Conservation (phyloP, 2,797 vertebrate species). For the Australoheros facetus region DNA sequence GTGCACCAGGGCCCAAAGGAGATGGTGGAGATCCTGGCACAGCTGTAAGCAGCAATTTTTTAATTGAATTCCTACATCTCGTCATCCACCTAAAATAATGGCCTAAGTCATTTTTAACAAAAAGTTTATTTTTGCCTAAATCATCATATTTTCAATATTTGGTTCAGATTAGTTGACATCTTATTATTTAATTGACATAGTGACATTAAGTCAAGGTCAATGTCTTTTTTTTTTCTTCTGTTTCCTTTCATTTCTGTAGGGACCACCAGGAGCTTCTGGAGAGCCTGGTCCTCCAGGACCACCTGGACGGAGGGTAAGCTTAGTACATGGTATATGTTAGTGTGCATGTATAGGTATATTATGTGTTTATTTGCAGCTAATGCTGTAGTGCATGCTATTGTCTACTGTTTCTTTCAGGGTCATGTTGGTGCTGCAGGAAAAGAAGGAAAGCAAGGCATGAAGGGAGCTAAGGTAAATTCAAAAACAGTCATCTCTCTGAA, state of each 20-base stretch:
- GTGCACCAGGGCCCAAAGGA: slow-evolving; percentile 86
- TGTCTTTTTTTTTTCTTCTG: slow-evolving; percentile 27
- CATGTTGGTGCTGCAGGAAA: slow-evolving; percentile 79
- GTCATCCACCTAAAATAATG: too few species aligned
- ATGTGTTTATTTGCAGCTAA: slow-evolving; percentile 3
- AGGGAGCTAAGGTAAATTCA: slow-evolving; percentile 84
- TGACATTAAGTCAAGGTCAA: background rate
- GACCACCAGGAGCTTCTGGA: slow-evolving; percentile 88
- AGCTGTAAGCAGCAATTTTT: slow-evolving; percentile 67
- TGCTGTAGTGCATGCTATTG: background rate
- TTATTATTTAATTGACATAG: background rate
- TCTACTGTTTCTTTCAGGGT: slow-evolving; percentile 74
- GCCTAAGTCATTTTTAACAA: too few species aligned
- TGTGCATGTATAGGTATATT: background rate
- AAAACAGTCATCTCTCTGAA: background rate
- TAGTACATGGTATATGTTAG: background rate
- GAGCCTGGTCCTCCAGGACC: slow-evolving; percentile 89
- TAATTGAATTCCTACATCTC: background rate
- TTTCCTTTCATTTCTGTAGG: slow-evolving; percentile 71
- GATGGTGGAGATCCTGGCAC: slow-evolving; percentile 87
- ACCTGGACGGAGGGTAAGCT: slow-evolving; percentile 89
- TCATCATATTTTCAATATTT: too few species aligned
- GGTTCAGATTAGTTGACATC: background rate
- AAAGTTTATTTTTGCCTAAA: too few species aligned
- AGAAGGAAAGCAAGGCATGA: slow-evolving; percentile 87